A percentile compares a stretch with the other conserved stretches of the same genome.
Evolutionary conservation across 1,140 invertebrate genomes (phyloP).

Genomic region (Papilio machaon): DNA sequence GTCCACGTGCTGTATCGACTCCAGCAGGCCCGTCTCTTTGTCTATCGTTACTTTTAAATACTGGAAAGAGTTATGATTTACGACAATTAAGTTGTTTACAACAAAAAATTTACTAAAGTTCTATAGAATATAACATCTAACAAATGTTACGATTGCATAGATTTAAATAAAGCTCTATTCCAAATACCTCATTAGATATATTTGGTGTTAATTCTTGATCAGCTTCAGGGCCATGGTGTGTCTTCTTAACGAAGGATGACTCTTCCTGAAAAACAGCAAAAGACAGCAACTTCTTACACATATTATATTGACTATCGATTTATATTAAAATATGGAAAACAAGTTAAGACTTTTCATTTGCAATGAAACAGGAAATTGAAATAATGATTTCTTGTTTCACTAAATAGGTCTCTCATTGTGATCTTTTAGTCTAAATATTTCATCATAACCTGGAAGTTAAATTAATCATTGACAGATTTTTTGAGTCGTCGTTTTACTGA

Average conservation of each 20-base stretch:
- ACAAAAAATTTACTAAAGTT: neutral
- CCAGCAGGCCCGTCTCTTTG: slow-evolving; percentile 80
- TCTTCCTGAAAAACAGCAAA: slow-evolving; percentile 54
- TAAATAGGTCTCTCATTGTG: neutral
- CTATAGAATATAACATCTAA: neutral
- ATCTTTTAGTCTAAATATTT: slow-evolving; percentile 12
- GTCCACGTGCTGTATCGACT: slow-evolving; percentile 71
- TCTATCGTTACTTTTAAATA: slow-evolving; percentile 75
- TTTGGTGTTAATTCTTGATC: slow-evolving; percentile 58
- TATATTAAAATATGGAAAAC: neutral
- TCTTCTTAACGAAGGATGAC: slow-evolving; percentile 52
- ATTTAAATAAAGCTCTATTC: neutral
- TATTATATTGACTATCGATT: neutral
- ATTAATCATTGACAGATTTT: slow-evolving; percentile 16
- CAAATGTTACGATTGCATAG: neutral
- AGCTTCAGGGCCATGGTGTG: slow-evolving; percentile 45
- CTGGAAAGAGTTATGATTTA: slow-evolving; percentile 49
- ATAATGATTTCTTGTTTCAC: neutral
- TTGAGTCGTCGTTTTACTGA: neutral
- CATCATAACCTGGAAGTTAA: slow-evolving; percentile 17
- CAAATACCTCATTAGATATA: slow-evolving; percentile 65
- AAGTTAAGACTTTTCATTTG: neutral
- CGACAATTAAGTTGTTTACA: neutral
- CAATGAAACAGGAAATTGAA: slow-evolving; percentile 17
- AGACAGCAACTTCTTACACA: neutral